A percentile compares a stretch with the other conserved stretches of the same genome.
Conservation (phyloP, 1,140 invertebrate genomes). For the Artemia franciscana region DNA sequence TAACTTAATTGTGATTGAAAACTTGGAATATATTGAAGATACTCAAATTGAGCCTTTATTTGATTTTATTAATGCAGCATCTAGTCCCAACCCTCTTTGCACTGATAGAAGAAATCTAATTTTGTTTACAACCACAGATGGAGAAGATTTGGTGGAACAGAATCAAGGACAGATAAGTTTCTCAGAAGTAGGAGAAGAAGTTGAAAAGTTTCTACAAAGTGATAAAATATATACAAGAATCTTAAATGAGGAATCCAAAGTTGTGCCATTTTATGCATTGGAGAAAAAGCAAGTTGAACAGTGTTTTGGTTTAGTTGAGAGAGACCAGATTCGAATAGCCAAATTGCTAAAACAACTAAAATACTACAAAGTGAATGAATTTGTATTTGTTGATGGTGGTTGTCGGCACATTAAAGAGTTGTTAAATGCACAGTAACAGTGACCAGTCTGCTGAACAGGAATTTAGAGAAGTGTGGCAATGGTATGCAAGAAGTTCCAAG, state of each 20-base stretch:
- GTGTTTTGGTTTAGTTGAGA: background rate
- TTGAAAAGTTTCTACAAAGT: background rate
- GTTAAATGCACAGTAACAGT: no score
- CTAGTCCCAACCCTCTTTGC: background rate
- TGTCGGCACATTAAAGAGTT: background rate
- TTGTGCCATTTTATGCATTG: background rate
- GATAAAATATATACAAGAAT: background rate
- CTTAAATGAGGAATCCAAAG: background rate
- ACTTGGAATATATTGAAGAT: background rate
- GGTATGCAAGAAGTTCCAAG: no score
- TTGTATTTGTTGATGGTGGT: background rate
- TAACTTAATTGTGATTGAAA: background rate
- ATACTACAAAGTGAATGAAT: background rate
- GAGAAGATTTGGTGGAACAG: background rate
- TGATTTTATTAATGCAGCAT: background rate
- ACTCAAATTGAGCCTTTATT: background rate
- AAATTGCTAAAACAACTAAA: background rate
- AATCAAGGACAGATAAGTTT: background rate
- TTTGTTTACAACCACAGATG: background rate
- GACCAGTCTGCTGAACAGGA: no score
- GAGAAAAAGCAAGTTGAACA: background rate
- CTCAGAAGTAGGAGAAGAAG: background rate
- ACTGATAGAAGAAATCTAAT: background rate
- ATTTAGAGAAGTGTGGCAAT: no score
- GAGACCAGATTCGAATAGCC: background rate